Conservation (phyloP, 2,888 invertebrate genomes). For the Lymantria dispar region DNA sequence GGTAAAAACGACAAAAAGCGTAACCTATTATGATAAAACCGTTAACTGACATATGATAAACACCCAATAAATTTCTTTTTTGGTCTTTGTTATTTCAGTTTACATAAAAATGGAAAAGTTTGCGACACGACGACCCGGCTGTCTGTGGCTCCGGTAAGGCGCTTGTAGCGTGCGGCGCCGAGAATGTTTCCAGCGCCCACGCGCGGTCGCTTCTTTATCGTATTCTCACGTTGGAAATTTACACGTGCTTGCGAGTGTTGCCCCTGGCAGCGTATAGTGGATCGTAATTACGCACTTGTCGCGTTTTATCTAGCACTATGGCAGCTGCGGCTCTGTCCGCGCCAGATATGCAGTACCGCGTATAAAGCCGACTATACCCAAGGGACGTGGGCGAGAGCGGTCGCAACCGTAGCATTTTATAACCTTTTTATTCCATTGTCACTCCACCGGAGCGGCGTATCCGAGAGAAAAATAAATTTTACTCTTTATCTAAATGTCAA, state of each 20-base stretch:
- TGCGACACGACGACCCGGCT: slow-evolving; percentile 19
- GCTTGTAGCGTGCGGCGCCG: slow-evolving; percentile 41
- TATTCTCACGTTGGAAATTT: slow-evolving; percentile 78
- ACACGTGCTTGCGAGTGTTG: slow-evolving; percentile 73
- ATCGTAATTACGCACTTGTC: slow-evolving; percentile 70
- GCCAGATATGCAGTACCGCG: slow-evolving; percentile 53
- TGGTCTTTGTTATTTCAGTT: slow-evolving; percentile 44
- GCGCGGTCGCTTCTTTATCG: slow-evolving; percentile 63
- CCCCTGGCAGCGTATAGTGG: slow-evolving; percentile 33
- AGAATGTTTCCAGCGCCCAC: slow-evolving; percentile 69
- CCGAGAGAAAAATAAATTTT: slow-evolving; percentile 79
- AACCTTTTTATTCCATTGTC: slow-evolving; percentile 82
- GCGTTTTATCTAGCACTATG: slow-evolving; percentile 69
- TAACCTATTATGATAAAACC: slow-evolving; percentile 13
- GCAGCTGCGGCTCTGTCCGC: slow-evolving; percentile 48
- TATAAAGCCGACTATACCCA: slow-evolving; percentile 65
- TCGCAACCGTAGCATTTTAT: slow-evolving; percentile 75
- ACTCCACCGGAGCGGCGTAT: slow-evolving; percentile 65
- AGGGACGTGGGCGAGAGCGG: slow-evolving; percentile 71
- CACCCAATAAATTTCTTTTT: slow-evolving; percentile 24
- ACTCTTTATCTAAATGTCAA: slow-evolving; percentile 82
- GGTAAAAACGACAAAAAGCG: slow-evolving; percentile 13
- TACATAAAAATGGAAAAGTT: slow-evolving; percentile 48
- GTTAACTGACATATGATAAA: slow-evolving; percentile 25
- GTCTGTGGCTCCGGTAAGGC: neutral